These are phyloP conservation scores for Hemibagrus guttatus DNA, from an alignment of 2,797 vertebrate species.

Conservation along the genomic window DNA sequence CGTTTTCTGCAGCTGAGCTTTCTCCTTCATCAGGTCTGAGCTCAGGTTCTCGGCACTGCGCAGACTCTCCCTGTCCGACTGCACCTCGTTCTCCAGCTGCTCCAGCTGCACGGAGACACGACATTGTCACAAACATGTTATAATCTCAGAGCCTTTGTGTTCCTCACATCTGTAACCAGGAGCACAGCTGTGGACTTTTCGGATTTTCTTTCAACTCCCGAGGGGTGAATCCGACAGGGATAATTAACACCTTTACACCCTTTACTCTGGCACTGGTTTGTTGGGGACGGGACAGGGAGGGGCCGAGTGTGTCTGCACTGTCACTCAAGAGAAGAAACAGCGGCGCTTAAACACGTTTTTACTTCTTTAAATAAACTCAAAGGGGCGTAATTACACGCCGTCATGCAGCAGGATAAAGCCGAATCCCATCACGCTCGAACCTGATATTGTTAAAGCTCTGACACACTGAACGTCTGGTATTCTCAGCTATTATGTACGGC, in stretches of 20 bases:
- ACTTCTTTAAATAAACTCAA: slow-evolving; percentile 15
- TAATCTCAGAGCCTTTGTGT: neutral
- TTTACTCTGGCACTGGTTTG: neutral
- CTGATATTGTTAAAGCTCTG: slow-evolving; percentile 33
- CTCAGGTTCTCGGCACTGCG: slow-evolving; percentile 86
- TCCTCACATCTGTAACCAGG: neutral
- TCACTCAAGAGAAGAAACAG: slow-evolving; percentile 8
- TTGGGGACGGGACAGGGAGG: neutral
- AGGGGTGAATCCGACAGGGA: slow-evolving; percentile 6
- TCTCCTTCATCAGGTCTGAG: slow-evolving; percentile 95
- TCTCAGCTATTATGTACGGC: neutral
- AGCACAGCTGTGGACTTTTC: slow-evolving; percentile 28
- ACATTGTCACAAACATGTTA: neutral
- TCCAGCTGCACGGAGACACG: slow-evolving; percentile 76
- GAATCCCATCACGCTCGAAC: neutral
- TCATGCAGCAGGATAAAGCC: neutral
- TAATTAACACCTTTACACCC: slow-evolving; percentile 40
- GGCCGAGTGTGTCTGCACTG: slow-evolving; percentile 18
- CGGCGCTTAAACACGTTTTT: slow-evolving; percentile 4
- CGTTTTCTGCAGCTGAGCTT: slow-evolving; percentile 91
- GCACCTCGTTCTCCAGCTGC: slow-evolving; percentile 83
- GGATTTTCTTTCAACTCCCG: neutral
- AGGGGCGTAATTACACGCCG: neutral
- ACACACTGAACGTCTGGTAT: slow-evolving; percentile 25
- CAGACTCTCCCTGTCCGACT: slow-evolving; percentile 84